Evolutionary conservation across 1,140 invertebrate genomes (phyloP), one percentile per base, ranked within the genome.

Genomic region (Danaus melanippus): DNA sequence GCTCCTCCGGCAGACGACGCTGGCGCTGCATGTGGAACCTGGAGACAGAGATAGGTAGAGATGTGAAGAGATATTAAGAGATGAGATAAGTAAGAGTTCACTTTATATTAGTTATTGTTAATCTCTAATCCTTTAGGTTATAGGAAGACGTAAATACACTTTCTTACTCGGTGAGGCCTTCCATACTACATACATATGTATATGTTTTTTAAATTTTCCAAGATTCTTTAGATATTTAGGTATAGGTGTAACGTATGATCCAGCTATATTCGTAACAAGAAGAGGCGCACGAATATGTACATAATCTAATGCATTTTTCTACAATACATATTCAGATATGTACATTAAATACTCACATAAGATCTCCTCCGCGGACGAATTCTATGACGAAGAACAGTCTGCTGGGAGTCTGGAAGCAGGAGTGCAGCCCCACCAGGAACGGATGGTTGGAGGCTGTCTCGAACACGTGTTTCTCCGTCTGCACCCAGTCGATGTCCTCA

Each of bases 371-470:
- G 49, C 97, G 93, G 2, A 99, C 98, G 88, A 99, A 99, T 87
- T 99, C 98, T 74, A 99, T 99, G 46, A 99, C 97, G 86, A 99
- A 99, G 89, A 99, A 99, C 51, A 99, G 90, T 15, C 98, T 91
- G 67, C 93, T 94, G 1, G 95, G 93, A n/a, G 95, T 96, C 87
- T 99, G 98, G 91, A 99, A 99, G 88, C 98, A 99, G 2, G 98
- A 99, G 87, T 99, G 98, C 42, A 99, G 89, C 1, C 98, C 98
- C 32, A 99, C 98, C 12, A 99, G 90, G 90, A 99, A 99, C 15
- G 98, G 98, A 89, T 99, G 98, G 90, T 99, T 99, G 12, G 97
- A 98, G n/a, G 98, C 98, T n/a, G 97, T 99, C 87, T 99, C 98
- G 88, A 99, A 99, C 12, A 99, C 98, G 87, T 99, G 98, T 85